A percentile compares a stretch with the other conserved stretches of the same genome.
These are phyloP conservation scores for Xerus rutilus DNA, from an alignment of 2,797 vertebrate genomes.

Conservation along the genomic window DNA sequence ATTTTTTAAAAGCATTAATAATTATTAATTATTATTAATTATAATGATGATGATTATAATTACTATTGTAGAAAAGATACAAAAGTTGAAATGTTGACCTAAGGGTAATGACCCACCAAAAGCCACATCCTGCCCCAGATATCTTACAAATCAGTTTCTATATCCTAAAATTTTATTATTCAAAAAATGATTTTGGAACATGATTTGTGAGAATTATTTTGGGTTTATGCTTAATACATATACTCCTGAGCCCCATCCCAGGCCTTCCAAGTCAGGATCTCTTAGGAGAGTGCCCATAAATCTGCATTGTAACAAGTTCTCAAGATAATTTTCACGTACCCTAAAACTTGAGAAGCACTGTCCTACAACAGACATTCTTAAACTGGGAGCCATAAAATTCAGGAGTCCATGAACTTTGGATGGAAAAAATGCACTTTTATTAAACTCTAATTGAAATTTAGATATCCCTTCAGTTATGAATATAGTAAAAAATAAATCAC, in stretches of 20 bases:
- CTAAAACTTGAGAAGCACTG: not conserved
- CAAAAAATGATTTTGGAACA: not conserved
- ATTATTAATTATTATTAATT: too few relatives aligned
- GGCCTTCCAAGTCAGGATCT: not conserved
- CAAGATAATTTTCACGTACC: not conserved
- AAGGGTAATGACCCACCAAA: not conserved
- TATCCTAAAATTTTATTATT: not conserved
- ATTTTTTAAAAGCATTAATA: not conserved
- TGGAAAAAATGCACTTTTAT: not conserved
- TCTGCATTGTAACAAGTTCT: constrained; percentile 27
- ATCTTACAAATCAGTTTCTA: not conserved
- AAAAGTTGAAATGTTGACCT: not conserved
- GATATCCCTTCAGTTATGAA: not conserved
- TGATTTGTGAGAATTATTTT: not conserved
- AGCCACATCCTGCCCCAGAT: not conserved
- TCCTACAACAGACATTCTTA: not conserved
- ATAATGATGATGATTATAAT: not conserved
- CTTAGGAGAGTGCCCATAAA: not conserved
- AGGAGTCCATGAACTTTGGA: not conserved
- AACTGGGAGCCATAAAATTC: not conserved
- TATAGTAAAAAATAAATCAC: not conserved
- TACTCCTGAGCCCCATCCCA: not conserved
- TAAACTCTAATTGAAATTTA: constrained; percentile 35
- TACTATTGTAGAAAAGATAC: not conserved
- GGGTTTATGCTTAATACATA: constrained; percentile 17